A percentile compares a stretch with the other conserved stretches of the same genome.
Conservation (phyloP, 2,888 invertebrate genomes). For the Lypha dubia region DNA sequence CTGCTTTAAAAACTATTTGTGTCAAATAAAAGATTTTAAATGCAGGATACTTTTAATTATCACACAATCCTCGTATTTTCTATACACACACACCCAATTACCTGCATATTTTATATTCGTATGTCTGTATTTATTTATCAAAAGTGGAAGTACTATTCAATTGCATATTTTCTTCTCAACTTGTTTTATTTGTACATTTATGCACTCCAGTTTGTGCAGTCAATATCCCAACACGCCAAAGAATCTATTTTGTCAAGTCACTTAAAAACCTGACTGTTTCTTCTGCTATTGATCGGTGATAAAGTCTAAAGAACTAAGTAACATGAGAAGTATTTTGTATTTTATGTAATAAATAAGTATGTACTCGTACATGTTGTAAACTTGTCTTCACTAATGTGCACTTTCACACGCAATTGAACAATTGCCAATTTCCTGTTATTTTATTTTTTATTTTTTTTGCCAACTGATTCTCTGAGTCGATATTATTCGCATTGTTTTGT, state of each 20-base stretch:
- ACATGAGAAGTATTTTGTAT: constrained; percentile 24
- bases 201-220: not conserved
- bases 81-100: not conserved
- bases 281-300: not conserved
- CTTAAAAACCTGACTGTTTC: constrained; percentile 21
- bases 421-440: constrained; percentile 70
- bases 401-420: constrained; percentile 71
- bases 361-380: constrained; percentile 22
- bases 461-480: constrained; percentile 35
- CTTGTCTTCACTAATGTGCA: constrained; percentile 55
- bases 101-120: too few relatives aligned
- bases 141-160: constrained; percentile 53
- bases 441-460: too few relatives aligned
- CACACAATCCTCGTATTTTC: not conserved
- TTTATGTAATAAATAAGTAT: constrained; percentile 10
- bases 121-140: not conserved
- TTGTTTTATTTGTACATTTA: too few relatives aligned
- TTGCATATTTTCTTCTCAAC: constrained; percentile 41
- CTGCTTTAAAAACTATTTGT: too few relatives aligned
- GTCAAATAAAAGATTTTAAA: too few relatives aligned
- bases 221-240: constrained; percentile 8
- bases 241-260: constrained; percentile 29
- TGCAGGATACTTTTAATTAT: not conserved
- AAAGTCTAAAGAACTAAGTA: constrained; percentile 17
- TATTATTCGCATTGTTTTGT: constrained; percentile 35